These are phyloP conservation scores for Aleadryas rufinucha DNA, from an alignment of 2,113 vertebrate genomes.

Conservation along the genomic window DNA sequence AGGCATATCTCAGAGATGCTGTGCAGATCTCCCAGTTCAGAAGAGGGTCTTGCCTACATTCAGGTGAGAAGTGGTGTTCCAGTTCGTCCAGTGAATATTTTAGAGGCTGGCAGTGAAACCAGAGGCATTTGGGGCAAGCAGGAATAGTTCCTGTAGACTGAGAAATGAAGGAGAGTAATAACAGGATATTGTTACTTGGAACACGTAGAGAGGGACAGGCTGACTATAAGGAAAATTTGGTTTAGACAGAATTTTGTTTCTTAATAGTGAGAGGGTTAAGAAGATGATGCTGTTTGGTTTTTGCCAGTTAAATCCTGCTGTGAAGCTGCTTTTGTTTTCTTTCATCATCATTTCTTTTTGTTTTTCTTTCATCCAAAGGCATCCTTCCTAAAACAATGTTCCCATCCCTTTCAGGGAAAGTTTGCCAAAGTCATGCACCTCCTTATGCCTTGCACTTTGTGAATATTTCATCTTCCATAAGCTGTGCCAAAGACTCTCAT, in stretches of 20 bases:
- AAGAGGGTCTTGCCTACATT: neutral
- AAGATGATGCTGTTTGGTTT: neutral
- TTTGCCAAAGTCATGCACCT: neutral
- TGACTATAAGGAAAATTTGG: neutral
- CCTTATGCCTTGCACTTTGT: neutral
- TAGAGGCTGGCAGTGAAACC: neutral
- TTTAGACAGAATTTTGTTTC: neutral
- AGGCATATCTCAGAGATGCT: neutral
- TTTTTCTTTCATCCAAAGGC: neutral
- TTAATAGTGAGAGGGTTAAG: neutral
- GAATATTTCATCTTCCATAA: conserved; percentile 8
- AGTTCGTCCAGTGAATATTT: neutral
- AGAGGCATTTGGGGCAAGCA: neutral
- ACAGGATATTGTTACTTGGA: neutral
- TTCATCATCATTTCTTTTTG: neutral
- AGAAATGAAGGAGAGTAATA: neutral
- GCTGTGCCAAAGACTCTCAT: neutral
- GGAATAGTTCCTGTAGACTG: neutral
- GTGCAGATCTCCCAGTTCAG: neutral
- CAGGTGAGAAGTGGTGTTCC: neutral
- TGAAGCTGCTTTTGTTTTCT: neutral
- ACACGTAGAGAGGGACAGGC: neutral
- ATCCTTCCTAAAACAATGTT: neutral
- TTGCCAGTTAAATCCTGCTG: neutral
- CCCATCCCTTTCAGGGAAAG: neutral